Evolutionary conservation across 2,797 vertebrate species (phyloP), one percentile per base, ranked within the genome.

Genomic region (Astyanax mexicanus): DNA sequence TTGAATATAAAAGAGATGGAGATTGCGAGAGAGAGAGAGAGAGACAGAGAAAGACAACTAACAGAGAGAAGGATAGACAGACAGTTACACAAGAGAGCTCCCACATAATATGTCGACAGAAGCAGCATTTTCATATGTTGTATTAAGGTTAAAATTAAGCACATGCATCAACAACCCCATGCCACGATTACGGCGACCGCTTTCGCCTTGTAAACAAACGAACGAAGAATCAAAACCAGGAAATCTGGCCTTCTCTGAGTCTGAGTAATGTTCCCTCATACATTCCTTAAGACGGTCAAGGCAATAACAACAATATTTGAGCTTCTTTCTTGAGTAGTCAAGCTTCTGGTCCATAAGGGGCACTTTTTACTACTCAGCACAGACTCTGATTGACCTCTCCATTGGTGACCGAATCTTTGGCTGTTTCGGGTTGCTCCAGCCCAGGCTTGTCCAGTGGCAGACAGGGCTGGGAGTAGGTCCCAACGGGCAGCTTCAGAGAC

Each of bases 401-500:
- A 29, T 94, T 95, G 49, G 89, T 85, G 81, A 54, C 0, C 15
- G 23, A 2, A 67, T 86, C 83, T 82, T 91, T 84, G 69, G 89
- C 84, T 38, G 49, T 81, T 78, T 80, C 81, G 1, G 73, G 42
- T 54, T 66, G 62, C 79, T 91, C 94, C 72, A 85, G 57, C 0
- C 57, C 85, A 3, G 84, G 51, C 47, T 91, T 94, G 55, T n/a
- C 42, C 58, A 83, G 86, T 19, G 17, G 74, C 7, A 91, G 78
- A 29, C 82, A 69, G 11, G 35, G 72, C 37, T 85, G 87, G 37
- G 78, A 86, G n/a, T 65, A 51, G 8, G 83, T 71, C 69, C 72
- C 84, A 62, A 90, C 90, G 75, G 90, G 35, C 62, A 93, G 86
- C 75, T 94, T 95, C 70, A 95, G 82, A 35, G 93, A 90, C 17